Percentiles rank a stretch among this genome's conserved stretches.
Conservation (phyloP, 2,888 invertebrate genomes). For the Yponomeuta cagnagella region DNA sequence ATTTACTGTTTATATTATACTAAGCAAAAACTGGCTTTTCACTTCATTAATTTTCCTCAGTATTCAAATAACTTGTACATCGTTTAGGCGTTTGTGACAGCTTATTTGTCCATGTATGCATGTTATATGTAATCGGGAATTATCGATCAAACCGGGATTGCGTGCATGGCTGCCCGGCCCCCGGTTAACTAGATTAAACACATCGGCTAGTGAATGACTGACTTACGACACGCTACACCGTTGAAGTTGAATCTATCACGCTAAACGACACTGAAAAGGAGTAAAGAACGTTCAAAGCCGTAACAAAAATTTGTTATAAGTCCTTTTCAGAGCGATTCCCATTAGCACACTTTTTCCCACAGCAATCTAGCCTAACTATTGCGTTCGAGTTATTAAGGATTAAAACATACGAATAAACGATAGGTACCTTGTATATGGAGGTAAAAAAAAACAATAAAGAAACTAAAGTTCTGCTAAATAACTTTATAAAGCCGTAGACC, state of each 20-base stretch:
- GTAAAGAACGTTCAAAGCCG: neutral
- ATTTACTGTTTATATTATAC: neutral
- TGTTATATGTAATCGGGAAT: conserved; percentile 20
- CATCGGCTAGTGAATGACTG: neutral
- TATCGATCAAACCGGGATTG: conserved; percentile 58
- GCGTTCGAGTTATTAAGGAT: no score
- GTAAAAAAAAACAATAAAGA: no score
- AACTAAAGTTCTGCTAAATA: no score
- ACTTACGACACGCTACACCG: conserved; percentile 2
- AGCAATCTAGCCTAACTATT: no score
- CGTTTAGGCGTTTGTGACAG: neutral
- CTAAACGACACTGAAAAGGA: neutral
- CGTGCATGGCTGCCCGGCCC: conserved; percentile 33
- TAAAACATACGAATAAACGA: no score
- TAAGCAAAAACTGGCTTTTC: neutral
- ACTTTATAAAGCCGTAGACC: no score
- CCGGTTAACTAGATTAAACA: conserved; percentile 36
- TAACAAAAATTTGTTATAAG: neutral
- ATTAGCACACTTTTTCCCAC: no score
- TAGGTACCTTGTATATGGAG: no score
- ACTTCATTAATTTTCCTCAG: neutral
- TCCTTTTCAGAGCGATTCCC: no score
- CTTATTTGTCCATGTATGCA: neutral
- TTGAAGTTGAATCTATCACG: neutral
- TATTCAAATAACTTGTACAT: neutral